Evolutionary conservation across 64 coral and sea anemone species (phyloP).

Genomic region (Porites lutea): DNA sequence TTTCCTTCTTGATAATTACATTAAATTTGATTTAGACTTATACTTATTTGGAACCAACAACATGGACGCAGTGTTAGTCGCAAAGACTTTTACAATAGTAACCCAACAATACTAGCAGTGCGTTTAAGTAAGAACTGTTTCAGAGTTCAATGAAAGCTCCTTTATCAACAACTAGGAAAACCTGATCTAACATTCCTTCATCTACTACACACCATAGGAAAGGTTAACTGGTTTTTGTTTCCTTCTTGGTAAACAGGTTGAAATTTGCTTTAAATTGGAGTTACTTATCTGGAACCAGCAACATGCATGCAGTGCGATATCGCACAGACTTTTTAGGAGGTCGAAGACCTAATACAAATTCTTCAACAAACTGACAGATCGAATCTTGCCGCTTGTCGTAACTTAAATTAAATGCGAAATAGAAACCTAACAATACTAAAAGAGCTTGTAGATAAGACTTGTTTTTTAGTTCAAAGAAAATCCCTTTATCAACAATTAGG

Average conservation of each 20-base stretch:
- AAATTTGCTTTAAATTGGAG: not conserved
- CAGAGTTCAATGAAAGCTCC: too few species aligned
- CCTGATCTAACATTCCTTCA: not conserved
- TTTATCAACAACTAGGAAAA: not conserved
- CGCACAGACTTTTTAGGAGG: not conserved
- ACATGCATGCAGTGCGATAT: not conserved
- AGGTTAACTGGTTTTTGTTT: not conserved
- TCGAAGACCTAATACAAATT: not conserved
- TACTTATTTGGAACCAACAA: too few species aligned
- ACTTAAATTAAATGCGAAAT: not conserved
- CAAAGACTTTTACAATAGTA: too few species aligned
- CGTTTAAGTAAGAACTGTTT: too few species aligned
- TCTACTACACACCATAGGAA: not conserved
- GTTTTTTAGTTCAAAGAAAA: not conserved
- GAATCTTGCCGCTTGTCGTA: not conserved
- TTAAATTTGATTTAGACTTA: too few species aligned
- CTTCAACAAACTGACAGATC: not conserved
- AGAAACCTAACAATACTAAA: not conserved
- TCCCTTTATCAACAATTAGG: not conserved
- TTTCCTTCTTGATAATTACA: too few species aligned
- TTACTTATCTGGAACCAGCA: not conserved
- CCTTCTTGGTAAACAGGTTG: not conserved
- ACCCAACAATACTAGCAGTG: too few species aligned
- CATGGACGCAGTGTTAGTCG: too few species aligned
- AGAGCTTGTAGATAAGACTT: not conserved